A percentile compares a stretch with the other conserved stretches of the same genome.
phyloP scores from a whole-genome alignment of 2,888 invertebrate genomes.

The Horisme vitalbata region DNA sequence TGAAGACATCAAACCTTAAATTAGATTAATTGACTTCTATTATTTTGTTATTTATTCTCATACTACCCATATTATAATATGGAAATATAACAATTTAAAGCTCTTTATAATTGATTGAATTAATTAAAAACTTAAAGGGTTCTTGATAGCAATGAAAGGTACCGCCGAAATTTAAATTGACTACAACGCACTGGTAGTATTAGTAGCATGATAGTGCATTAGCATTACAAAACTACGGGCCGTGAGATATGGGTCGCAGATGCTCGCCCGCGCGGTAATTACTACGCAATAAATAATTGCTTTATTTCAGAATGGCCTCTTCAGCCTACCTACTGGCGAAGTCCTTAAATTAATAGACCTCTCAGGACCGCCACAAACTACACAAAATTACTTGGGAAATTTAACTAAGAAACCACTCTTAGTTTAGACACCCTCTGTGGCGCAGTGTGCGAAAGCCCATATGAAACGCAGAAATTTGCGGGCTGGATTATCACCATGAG shows the following conservation, averaged over 20 bases:
- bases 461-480: no score
- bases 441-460: no score
- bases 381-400: no score
- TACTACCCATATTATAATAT: no score
- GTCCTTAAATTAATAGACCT: slow-evolving; percentile 22
- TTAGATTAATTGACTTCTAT: no score
- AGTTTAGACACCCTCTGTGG: no score
- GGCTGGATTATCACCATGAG: no score
- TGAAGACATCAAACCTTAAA: slow-evolving; percentile 13
- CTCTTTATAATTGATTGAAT: no score
- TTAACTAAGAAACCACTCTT: no score
- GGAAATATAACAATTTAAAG: no score
- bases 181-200: slow-evolving; percentile 45
- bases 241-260: slow-evolving; percentile 80
- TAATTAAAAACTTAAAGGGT: no score
- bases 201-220: slow-evolving; percentile 53
- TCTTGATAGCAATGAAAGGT: slow-evolving; percentile 24
- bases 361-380: slow-evolving; percentile 9
- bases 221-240: slow-evolving; percentile 70
- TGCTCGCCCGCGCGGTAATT: slow-evolving; percentile 67
- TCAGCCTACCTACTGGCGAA: slow-evolving; percentile 20
- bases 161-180: slow-evolving; percentile 52
- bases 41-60: no score
- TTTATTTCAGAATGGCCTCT: slow-evolving; percentile 55
- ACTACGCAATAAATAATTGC: slow-evolving; percentile 75